Conservation (phyloP, 2,797 vertebrate species). For the Scarus forsteni region DNA sequence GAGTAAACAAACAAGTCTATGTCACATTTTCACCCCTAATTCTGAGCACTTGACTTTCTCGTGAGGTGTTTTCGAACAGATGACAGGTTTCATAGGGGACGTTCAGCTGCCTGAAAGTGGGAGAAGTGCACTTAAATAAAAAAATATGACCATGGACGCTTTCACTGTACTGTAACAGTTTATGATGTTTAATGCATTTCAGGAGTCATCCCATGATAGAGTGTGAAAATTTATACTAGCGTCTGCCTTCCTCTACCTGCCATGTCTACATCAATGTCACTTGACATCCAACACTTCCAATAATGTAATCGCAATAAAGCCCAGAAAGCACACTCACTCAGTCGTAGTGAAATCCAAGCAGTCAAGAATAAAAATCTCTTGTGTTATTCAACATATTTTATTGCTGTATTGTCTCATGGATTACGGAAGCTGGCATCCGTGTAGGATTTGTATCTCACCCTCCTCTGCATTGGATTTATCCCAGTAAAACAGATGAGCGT, state of each 20-base stretch:
- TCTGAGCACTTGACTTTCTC: neutral
- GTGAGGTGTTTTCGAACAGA: conserved; percentile 7
- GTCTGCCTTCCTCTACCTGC: neutral
- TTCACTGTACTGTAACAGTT: conserved; percentile 38
- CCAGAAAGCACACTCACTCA: conserved; percentile 2
- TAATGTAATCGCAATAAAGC: conserved; percentile 30
- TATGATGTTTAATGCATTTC: conserved; percentile 41
- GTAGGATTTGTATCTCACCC: conserved; percentile 26
- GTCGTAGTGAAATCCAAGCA: conserved; percentile 1
- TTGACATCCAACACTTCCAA: conserved; percentile 29
- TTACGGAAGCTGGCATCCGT: conserved; percentile 30
- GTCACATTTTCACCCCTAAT: neutral
- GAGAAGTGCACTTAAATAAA: conserved; percentile 30
- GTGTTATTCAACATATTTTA: conserved; percentile 37
- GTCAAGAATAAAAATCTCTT: neutral
- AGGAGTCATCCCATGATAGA: conserved; percentile 11
- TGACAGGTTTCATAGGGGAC: conserved; percentile 15
- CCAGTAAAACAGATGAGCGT: conserved; percentile 37
- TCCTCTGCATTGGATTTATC: conserved; percentile 24
- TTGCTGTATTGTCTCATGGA: conserved; percentile 29
- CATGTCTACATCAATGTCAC: conserved; percentile 18
- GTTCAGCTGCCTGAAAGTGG: neutral
- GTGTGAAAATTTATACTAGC: conserved; percentile 20
- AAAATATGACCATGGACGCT: conserved; percentile 27
- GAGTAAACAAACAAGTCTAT: neutral